Percentiles rank a stretch among this genome's conserved stretches.
phyloP scores from a whole-genome alignment of 23 tunicate genomes.

The Trididemnum miniatum region DNA sequence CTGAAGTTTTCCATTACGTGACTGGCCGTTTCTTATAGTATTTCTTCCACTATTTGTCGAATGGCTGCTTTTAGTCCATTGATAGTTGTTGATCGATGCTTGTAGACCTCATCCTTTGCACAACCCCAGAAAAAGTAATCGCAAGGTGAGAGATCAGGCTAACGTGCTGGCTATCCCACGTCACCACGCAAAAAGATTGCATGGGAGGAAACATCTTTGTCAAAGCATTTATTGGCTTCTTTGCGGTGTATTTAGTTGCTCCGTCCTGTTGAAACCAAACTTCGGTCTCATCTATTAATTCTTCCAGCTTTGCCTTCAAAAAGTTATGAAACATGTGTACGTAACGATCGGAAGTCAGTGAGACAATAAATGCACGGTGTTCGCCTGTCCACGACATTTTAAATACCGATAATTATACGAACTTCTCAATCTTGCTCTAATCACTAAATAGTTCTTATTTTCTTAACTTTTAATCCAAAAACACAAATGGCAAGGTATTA shows the following conservation, averaged over 20 bases:
- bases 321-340: slow-evolving; percentile 4
- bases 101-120: slow-evolving; percentile 19
- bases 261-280: slow-evolving; percentile 31
- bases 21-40: neutral
- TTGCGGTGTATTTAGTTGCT: slow-evolving; percentile 28
- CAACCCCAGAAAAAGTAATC: slow-evolving; percentile 29
- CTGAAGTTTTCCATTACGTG: slow-evolving; percentile 23
- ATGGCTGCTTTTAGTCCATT: slow-evolving; percentile 5
- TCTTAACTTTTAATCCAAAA: too few relatives aligned
- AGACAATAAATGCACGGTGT: slow-evolving; percentile 23
- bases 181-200: slow-evolving; percentile 26
- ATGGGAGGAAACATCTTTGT: slow-evolving; percentile 14
- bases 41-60: too few relatives aligned
- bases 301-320: slow-evolving; percentile 9
- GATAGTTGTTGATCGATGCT: slow-evolving; percentile 10
- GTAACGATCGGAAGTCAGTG: slow-evolving; percentile 22
- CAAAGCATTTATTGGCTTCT: slow-evolving; percentile 25
- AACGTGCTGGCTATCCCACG: slow-evolving; percentile 10
- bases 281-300: slow-evolving; percentile 4
- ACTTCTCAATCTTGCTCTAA: too few relatives aligned
- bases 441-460: too few relatives aligned
- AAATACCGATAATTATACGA: neutral
- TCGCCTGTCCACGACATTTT: slow-evolving; percentile 12
- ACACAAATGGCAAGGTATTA: too few relatives aligned
- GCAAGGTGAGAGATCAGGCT: slow-evolving; percentile 19